Evolutionary conservation across 2,113 vertebrate species (phyloP), one percentile per base, ranked within the genome.

Genomic region (Laticauda colubrina): DNA sequence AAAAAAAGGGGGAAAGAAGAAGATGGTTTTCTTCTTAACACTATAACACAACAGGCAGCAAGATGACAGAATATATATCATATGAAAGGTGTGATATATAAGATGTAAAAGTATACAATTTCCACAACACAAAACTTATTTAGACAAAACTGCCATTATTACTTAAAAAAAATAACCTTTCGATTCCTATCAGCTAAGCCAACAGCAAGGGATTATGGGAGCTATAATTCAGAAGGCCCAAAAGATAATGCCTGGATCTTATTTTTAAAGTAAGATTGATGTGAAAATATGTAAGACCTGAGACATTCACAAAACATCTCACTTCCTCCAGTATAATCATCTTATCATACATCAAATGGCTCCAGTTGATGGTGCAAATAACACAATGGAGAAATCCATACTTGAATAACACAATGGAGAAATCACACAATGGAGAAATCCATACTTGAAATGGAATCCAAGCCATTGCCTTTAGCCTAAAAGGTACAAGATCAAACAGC

Each of bases 401-500:
- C 34, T 39, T 39, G 34, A 90, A 90, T 29, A 81, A 0, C 53
- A 45, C 26, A 15, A 59, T 43, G 26, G 29, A 93, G 56, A 20
- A 92, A 43, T 18, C 26, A 39, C 34, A 39, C 34, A 39, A 59
- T 43, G 26, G 29, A 93, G 56, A 20, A 92, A 43, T 18, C 26
- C 34, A 39, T 23, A 85, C 86, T 85, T 85, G 64, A 39, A 89
- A 48, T 57, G 85, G 90, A 93, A 95, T 91, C 10, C 26, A 88
- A 48, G 57, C 59, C 75, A 2, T 88, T 89, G 4, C 20, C 86
- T 2, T 34, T 18, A 88, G 29, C 69, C 5, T 48, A 39, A 20
- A 5, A n/a, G 8, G n/a, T 92, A 48, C 20, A 88, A 39, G n/a
- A 90, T 91, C 94, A 92, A 94, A 94, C 91, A 29, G 6, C 53